phyloP scores from a whole-genome alignment of 1,140 invertebrate species.

The Tribolium madens region DNA sequence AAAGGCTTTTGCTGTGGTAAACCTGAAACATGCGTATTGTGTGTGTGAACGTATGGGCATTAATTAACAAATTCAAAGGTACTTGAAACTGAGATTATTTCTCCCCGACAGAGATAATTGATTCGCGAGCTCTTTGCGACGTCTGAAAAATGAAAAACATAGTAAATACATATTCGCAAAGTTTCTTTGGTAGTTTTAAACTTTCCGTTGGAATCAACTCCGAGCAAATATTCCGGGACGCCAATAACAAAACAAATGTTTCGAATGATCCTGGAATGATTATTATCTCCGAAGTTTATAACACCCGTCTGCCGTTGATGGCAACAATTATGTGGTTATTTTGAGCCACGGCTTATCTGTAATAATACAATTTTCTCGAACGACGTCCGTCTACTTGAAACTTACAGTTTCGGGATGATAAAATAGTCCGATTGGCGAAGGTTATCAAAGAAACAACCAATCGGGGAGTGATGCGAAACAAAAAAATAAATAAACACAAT shows the following conservation, averaged over 20 bases:
- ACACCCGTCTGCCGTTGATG: not conserved
- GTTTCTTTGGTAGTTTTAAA: not conserved
- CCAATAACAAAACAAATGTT: constrained; percentile 6
- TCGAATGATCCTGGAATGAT: constrained; percentile 1
- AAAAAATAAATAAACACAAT: constrained; percentile 34
- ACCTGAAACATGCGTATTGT: not conserved
- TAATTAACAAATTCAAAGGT: not conserved
- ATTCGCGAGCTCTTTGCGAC: not conserved
- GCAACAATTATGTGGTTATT: constrained; percentile 6
- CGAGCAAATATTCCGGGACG: not conserved
- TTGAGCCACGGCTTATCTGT: not conserved
- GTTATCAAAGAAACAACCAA: constrained; percentile 45
- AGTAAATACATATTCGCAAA: not conserved
- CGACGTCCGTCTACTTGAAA: constrained; percentile 16
- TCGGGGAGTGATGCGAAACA: constrained; percentile 32
- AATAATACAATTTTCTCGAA: constrained; percentile 41
- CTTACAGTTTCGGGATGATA: constrained; percentile 40
- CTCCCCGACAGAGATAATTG: not conserved
- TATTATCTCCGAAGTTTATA: constrained; percentile 7
- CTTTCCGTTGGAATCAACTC: not conserved
- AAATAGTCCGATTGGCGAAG: constrained; percentile 39
- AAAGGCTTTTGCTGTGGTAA: not conserved
- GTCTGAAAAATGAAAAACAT: not conserved
- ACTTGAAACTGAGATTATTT: not conserved
- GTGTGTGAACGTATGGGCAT: not conserved